phyloP scores from a whole-genome alignment of 2,888 invertebrate species.

The Oscheius myriophilus region DNA sequence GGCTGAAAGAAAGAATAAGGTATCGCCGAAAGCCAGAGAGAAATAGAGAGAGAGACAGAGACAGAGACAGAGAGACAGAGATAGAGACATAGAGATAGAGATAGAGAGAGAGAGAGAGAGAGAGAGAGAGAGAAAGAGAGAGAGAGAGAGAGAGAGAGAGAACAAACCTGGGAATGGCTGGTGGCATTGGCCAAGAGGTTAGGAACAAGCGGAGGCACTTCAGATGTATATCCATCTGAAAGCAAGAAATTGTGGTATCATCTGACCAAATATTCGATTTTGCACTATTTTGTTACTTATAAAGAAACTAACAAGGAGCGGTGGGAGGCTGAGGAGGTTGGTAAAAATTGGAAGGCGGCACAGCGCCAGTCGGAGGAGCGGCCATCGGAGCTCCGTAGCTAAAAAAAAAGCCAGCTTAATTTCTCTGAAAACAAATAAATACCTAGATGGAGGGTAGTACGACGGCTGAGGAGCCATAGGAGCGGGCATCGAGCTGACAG shows the following conservation, averaged over 20 bases:
- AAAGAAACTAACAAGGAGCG: conserved; percentile 15
- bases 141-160: conserved; percentile 4
- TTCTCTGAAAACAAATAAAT: neutral
- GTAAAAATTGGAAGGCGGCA: conserved; percentile 19
- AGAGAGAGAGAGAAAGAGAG: neutral
- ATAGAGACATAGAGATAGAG: neutral
- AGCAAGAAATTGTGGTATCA: no score
- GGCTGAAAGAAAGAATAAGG: no score
- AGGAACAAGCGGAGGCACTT: conserved; percentile 44
- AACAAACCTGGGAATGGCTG: neutral
- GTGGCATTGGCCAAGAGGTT: conserved; percentile 36
- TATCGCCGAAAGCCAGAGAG: no score
- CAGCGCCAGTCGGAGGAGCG: conserved; percentile 6
- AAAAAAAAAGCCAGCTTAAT: neutral
- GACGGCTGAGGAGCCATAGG: conserved; percentile 33
- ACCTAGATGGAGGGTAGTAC: conserved; percentile 1
- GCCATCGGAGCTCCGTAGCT: conserved; percentile 7
- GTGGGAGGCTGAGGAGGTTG: conserved; percentile 29
- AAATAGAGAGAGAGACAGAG: no score
- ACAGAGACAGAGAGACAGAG: neutral
- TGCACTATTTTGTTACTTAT: no score
- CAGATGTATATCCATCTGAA: neutral
- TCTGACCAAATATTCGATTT: no score
- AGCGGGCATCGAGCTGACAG: neutral
- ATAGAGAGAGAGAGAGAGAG: no score